These are phyloP conservation scores for Synodontis membranacea DNA, from an alignment of 2,113 vertebrate genomes.

Conservation along the genomic window DNA sequence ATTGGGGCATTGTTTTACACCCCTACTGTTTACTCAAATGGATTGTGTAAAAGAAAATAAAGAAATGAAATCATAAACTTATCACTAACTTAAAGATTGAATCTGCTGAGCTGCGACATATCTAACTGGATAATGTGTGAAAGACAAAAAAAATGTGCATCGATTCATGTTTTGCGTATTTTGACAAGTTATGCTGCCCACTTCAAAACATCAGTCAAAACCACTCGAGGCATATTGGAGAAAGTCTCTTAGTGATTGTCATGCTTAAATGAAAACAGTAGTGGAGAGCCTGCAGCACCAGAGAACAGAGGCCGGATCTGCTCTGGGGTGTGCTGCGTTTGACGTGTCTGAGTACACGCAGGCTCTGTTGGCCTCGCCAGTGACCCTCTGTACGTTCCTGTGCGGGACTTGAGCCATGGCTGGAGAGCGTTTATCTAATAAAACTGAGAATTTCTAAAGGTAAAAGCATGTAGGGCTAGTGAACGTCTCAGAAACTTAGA, in stretches of 20 bases:
- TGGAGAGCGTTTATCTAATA: conserved; percentile 72
- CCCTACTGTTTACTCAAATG: not conserved
- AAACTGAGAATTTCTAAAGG: conserved; percentile 59
- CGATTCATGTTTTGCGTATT: not conserved
- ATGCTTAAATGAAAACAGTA: conserved; percentile 12
- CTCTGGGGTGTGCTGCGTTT: conserved; percentile 47
- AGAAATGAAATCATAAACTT: not conserved
- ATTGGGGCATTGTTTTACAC: not conserved
- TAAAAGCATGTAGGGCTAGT: conserved; percentile 52
- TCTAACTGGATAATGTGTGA: not conserved
- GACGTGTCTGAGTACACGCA: conserved; percentile 56
- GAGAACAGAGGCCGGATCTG: not conserved
- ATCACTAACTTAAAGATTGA: not conserved
- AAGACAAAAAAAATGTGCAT: not conserved
- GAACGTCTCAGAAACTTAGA: not conserved
- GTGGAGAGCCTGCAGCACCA: not conserved
- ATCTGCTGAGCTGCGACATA: not conserved
- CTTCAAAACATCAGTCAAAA: conserved; percentile 34
- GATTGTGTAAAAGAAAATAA: not conserved
- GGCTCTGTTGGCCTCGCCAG: conserved; percentile 64
- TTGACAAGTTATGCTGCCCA: not conserved
- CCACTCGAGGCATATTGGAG: conserved; percentile 21
- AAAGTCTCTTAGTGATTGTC: conserved; percentile 52
- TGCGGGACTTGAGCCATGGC: conserved; percentile 71
- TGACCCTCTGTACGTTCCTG: conserved; percentile 73